Evolutionary conservation across 2,113 vertebrate species (phyloP).

Genomic region (Hiodon tergisus): DNA sequence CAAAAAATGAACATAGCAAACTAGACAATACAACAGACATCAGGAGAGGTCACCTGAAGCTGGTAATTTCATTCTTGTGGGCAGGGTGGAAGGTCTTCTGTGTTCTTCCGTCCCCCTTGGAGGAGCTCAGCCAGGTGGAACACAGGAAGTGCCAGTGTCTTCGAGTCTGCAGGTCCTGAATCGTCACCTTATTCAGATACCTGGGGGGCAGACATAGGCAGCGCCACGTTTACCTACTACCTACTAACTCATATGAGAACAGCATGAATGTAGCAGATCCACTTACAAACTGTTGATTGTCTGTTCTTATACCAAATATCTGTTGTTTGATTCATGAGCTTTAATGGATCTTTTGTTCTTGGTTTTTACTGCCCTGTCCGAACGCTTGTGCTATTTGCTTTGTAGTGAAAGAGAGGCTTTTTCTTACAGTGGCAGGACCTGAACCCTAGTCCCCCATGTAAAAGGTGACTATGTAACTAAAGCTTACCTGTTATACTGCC

Average conservation of each 20-base stretch:
- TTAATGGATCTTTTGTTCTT: too few species aligned
- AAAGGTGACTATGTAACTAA: too few species aligned
- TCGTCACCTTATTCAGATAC: conserved; percentile 60
- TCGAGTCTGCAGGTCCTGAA: conserved; percentile 60
- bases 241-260: background rate
- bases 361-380: too few species aligned
- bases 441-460: too few species aligned
- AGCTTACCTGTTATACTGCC: too few species aligned
- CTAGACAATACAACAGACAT: background rate
- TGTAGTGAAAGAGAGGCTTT: too few species aligned
- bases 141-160: conserved; percentile 63
- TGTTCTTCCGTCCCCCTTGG: conserved; percentile 49
- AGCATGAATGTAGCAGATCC: background rate
- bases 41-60: conserved; percentile 58
- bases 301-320: too few species aligned
- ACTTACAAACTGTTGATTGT: too few species aligned
- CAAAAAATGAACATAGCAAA: background rate
- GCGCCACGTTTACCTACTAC: background rate
- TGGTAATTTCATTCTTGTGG: conserved; percentile 61
- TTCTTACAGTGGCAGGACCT: too few species aligned
- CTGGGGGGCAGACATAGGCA: conserved; percentile 35
- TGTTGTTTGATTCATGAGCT: too few species aligned
- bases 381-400: too few species aligned
- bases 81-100: conserved; percentile 65
- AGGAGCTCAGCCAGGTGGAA: conserved; percentile 59